Conservation (phyloP, 2,113 vertebrate genomes). For the Daphoenositta chrysoptera region DNA sequence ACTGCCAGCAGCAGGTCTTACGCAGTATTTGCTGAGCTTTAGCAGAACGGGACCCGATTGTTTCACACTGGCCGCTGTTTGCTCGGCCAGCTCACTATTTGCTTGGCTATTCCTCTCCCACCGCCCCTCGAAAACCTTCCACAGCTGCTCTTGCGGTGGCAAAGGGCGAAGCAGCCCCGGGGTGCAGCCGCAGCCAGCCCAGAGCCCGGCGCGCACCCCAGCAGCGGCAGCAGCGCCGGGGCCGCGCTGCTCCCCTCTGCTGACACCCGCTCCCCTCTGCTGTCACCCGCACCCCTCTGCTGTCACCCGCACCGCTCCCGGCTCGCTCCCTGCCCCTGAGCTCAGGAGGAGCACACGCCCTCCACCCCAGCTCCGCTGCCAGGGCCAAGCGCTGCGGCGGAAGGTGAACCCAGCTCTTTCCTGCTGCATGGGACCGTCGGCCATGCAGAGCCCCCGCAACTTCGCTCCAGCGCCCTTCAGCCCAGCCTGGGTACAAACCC, state of each 20-base stretch:
- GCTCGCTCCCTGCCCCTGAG: background rate
- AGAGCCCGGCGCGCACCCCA: background rate
- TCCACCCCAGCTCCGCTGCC: background rate
- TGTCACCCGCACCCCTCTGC: no score
- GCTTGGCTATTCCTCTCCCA: background rate
- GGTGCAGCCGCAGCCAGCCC: background rate
- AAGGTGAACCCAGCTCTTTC: background rate
- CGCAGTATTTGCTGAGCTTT: conserved; percentile 33
- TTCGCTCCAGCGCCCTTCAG: background rate
- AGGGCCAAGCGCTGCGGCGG: background rate
- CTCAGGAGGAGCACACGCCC: background rate
- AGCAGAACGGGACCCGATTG: background rate
- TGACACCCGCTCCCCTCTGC: background rate
- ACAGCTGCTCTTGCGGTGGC: background rate
- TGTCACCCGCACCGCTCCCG: background rate
- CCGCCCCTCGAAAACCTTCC: background rate
- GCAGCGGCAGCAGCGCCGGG: background rate
- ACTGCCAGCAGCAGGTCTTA: background rate
- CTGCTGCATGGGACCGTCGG: accelerated
- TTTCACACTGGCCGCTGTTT: background rate
- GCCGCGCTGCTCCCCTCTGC: background rate
- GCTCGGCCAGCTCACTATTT: conserved; percentile 14
- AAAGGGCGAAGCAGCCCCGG: background rate
- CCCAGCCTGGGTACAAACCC: background rate
- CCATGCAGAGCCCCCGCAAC: accelerated